These are phyloP conservation scores for Thaumatotibia leucotreta DNA, from an alignment of 1,140 invertebrate species.

Conservation along the genomic window DNA sequence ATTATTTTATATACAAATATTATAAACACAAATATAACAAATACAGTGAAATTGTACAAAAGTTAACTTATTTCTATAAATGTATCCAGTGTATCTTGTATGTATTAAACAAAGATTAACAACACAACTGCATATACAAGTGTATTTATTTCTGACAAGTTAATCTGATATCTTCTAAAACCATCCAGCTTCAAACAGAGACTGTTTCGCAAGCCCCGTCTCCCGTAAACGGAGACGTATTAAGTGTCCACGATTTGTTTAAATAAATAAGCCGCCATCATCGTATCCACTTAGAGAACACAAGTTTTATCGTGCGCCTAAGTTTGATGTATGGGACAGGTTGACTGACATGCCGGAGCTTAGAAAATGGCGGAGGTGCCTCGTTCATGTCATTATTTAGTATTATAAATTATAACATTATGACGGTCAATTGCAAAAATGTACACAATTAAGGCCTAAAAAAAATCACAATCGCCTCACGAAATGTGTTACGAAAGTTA, in stretches of 20 bases:
- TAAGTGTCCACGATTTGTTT: conserved; percentile 11
- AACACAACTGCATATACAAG: no score
- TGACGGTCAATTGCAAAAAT: neutral
- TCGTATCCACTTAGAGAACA: conserved; percentile 7
- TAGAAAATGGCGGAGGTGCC: conserved; percentile 1
- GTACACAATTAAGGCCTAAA: no score
- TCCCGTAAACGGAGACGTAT: conserved; percentile 4
- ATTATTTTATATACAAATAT: no score
- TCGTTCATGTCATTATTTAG: neutral
- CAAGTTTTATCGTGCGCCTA: neutral
- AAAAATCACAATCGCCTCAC: no score
- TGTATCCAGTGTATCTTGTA: no score
- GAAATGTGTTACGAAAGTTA: no score
- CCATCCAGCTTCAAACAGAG: neutral
- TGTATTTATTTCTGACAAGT: neutral
- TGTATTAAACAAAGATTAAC: no score
- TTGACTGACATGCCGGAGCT: neutral
- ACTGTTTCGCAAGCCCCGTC: neutral
- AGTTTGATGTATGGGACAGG: conserved; percentile 11
- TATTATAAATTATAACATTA: no score
- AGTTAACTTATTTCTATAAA: no score
- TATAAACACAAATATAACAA: no score
- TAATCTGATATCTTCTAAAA: neutral
- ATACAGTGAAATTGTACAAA: no score
- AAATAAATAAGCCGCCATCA: conserved; percentile 13